Percentiles rank a stretch among this genome's conserved stretches.
phyloP scores from a whole-genome alignment of 2,113 vertebrate genomes.

The Gulo gulo region DNA sequence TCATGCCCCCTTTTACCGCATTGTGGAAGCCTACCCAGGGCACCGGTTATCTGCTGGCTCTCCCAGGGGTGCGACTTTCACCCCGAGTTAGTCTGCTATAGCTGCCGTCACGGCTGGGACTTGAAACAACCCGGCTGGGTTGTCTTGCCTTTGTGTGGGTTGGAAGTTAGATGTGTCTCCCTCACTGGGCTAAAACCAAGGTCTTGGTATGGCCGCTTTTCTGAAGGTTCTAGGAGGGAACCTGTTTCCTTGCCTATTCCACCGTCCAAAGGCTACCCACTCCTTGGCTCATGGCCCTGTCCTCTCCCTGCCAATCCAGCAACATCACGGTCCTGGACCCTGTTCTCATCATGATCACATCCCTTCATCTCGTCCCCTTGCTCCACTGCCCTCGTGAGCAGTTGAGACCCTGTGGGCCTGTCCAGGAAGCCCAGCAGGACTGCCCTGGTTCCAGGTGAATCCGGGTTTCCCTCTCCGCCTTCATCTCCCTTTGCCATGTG shows the following conservation, averaged over 20 bases:
- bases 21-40: neutral
- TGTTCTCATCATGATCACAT: neutral
- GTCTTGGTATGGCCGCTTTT: neutral
- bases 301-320: neutral
- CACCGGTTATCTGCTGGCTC: neutral
- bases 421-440: neutral
- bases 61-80: neutral
- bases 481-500: neutral
- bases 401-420: neutral
- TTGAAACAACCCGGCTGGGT: neutral
- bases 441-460: neutral
- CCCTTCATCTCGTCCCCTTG: neutral
- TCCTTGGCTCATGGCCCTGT: neutral
- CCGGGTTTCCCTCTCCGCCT: neutral
- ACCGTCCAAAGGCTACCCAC: neutral
- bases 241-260: neutral
- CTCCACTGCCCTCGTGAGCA: neutral
- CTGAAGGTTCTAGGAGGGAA: neutral
- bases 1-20: neutral
- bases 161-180: neutral
- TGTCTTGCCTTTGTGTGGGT: neutral
- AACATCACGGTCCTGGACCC: accelerated
- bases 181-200: neutral
- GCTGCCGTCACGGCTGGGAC: neutral
- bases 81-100: neutral